Evolutionary conservation across 2,113 vertebrate species (phyloP).

Genomic region (Zosterops japonicus): DNA sequence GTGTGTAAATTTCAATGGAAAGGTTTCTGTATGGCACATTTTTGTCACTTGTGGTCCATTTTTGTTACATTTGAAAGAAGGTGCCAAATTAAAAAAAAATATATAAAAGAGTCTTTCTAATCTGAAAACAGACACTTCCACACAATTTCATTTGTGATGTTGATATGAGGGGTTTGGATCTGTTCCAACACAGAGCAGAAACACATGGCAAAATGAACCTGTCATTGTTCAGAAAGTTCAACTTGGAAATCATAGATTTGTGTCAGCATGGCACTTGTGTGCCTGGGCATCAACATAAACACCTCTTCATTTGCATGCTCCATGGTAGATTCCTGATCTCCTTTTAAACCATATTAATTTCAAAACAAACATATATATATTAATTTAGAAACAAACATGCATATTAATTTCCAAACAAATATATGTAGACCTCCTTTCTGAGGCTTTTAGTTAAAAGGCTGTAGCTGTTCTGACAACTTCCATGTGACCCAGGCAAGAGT

Average conservation of each 20-base stretch:
- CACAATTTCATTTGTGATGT: background rate
- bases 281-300: background rate
- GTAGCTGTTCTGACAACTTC: constrained; percentile 12
- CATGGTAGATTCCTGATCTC: background rate
- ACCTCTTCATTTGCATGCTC: background rate
- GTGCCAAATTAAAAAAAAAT: background rate
- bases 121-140: background rate
- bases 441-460: background rate
- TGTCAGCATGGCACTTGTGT: background rate
- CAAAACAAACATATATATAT: background rate
- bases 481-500: background rate
- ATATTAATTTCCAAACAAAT: background rate
- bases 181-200: background rate
- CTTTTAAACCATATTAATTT: background rate
- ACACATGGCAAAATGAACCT: background rate
- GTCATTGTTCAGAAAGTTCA: background rate
- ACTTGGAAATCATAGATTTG: background rate
- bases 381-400: background rate
- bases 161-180: background rate
- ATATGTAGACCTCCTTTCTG: background rate
- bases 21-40: background rate
- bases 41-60: background rate
- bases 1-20: background rate
- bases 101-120: background rate
- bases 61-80: background rate